Base-by-base conservation (phyloP, 2,113 vertebrate genomes). In the Coryphaenoides rupestris region DNA sequence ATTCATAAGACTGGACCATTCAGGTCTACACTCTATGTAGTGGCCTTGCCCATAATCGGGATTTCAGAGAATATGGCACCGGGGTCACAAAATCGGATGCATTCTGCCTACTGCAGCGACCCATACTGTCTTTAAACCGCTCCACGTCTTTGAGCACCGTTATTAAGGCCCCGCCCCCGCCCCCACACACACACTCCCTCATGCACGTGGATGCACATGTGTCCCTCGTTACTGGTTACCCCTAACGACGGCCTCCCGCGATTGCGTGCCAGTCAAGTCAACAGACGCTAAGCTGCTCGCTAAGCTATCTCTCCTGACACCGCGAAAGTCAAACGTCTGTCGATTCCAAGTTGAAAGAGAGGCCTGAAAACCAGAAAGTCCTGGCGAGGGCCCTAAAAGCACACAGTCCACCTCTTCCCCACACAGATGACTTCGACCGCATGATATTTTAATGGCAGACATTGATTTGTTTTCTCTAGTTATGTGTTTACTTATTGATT, bases 231-330 rank as follows among this genome's bases (percentile, higher is more conserved):
- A 70, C 62, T 63, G 78, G 40, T 15, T 63, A 61, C 76, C 45
- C 46, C 15, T 55, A 21, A 66, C 60, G 50, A 12, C 66, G 68
- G 70, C 65, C 62, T 68, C 65, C 68, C 63, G 26, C 57, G 22
- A 72, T 75, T 77, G 69, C 62, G 33, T 75, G 80, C 73, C 74
- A 87, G 75, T n/a, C 60, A 69, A 73, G 83, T 83, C 76, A 84
- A 88, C 73, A 85, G 74, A 80, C 73, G 70, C 75, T 75, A 80
- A 85, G 81, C 79, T 76, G 78, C 65, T 63, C 62, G 68, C 67
- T 83, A 82, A 87, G 79, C 33, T 40, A 81, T 75, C 68, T 1
- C 17, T 13, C 47, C 75, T 67, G 65, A 73, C 70, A 55, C 62
- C 75, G 70, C 80, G 45, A 63, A 40, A 40, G 33, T 40, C 70